phyloP scores from a whole-genome alignment of 2,797 vertebrate genomes.

The Enteromius fasciolatus region DNA sequence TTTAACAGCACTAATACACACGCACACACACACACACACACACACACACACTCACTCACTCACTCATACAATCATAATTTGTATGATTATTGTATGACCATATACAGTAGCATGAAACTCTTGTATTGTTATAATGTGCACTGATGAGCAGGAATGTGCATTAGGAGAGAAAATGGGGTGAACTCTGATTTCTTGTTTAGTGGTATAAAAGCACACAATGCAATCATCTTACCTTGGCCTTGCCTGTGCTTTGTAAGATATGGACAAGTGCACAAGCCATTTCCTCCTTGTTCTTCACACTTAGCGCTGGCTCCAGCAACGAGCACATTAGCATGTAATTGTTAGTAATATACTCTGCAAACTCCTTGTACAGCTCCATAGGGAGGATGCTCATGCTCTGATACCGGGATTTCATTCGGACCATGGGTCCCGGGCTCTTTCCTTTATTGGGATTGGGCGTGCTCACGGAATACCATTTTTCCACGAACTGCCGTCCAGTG shows the following conservation, averaged over 20 bases:
- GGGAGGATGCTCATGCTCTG: conserved; percentile 93
- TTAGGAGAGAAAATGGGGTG: not conserved
- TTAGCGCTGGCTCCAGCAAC: conserved; percentile 89
- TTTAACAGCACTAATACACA: too few relatives aligned
- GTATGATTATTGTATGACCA: too few relatives aligned
- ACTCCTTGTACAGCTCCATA: conserved; percentile 98
- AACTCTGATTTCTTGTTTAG: not conserved
- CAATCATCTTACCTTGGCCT: conserved; percentile 74
- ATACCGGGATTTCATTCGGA: conserved; percentile 91
- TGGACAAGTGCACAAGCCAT: conserved; percentile 91
- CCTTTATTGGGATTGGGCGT: conserved; percentile 89
- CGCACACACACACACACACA: too few relatives aligned
- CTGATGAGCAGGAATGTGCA: not conserved
- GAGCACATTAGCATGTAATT: conserved; percentile 92
- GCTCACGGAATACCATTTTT: conserved; percentile 95
- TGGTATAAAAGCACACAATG: not conserved
- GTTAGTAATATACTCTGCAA: conserved; percentile 93
- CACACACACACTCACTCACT: too few relatives aligned
- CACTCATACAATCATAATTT: too few relatives aligned
- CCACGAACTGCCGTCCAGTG: conserved; percentile 88
- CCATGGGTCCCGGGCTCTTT: conserved; percentile 71
- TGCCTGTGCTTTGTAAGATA: conserved; percentile 92
- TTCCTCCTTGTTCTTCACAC: conserved; percentile 92
- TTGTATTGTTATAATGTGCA: not conserved
- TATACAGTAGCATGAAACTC: not conserved